Base-by-base conservation (phyloP, 2,888 invertebrate genomes). In the Siphonodentalium dalli region DNA sequence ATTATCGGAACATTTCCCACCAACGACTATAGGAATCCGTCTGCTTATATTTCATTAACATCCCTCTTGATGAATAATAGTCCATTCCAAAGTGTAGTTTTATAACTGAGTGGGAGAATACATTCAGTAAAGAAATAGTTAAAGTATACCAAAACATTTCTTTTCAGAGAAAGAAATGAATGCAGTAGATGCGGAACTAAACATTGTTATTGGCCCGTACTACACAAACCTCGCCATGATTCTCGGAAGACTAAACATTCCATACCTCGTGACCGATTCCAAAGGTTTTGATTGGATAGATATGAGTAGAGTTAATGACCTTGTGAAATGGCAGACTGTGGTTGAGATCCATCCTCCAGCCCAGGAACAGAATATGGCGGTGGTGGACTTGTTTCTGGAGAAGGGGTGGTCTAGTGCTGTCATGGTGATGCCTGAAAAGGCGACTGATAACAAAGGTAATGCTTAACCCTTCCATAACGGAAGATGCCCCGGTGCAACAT, bases 231-330 rank as follows among this genome's bases (percentile, higher is more conserved):
- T 75, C 15, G 75, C 75, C 7, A 72, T 75, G 71, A 66, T 74
- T 1, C 48, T 74, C 7, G 66, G 68, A 43, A 44, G 54, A 39
- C 43, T 58, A 8, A 40, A 55, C n/a, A 69, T 72, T 20, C 70
- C 75, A 1, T 75, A 75, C 40, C 55, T 75, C 26, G 65, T 75
- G 42, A 75, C 75, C 1, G 72, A 72, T 41, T 66, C 71, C 60
- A 72, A 69, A 63, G 75, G 75, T 1, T 71, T 69, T 59, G 64
- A 71, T 51, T 73, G 72, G 72, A 67, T 71, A 18, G 75, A 75
- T 47, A 68, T 66, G 46, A 71, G 64, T 33, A 61, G 70, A 1
- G 71, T 72, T 7, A 63, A 69, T 23, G 71, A 71, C 49, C 35
- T 54, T n/a, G 65, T 71, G n/a, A 48, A 55, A 8, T 75, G 75